Evolutionary conservation across 2,113 vertebrate genomes (phyloP), one percentile per base, ranked within the genome.

Genomic region (Melierax canorus): DNA sequence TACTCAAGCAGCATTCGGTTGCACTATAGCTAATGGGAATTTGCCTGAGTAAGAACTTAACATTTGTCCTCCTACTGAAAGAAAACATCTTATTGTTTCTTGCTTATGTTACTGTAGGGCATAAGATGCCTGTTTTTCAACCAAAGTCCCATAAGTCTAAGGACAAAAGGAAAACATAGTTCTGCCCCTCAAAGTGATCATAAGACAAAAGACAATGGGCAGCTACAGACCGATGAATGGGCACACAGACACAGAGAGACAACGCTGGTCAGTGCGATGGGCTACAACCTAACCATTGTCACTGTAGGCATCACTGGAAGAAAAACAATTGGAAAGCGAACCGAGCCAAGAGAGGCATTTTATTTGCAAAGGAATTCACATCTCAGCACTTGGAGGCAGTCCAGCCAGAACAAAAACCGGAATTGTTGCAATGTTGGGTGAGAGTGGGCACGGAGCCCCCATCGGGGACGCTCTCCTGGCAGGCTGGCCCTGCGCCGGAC

Each of bases 351-450:
- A 92, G 20, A 68, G 83, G 84, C 83, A 81, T 72, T 95, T 88
- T 45, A 63, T 92, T 94, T 71, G 79, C 63, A 81, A 68, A 95
- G 48, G 92, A 96, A 88, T 96, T 86, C 6, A 1, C 50, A 51
- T 96, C 83, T 95, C 92, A 97, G 94, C 91, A 92, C 11, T 94
- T 89, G 92, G 86, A 86, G 88, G 30, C 51, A 60, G 51, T 77
- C 83, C 86, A 92, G 55, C 10, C 59, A 90, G 92, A 95, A 95
- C 64, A 88, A 94, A 94, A 86, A 64, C 10, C 3, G 4, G 92
- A 92, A 93, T 22, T 92, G 82, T 72, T 63, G 88, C 86, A 97
- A 92, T 0, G 3, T 2, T 75, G 77, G 46, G 56, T 75, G 86
- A 88, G 68, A 93, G 15, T 55, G 39, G 56, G 26, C 6, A 6